These are phyloP conservation scores for Agrotis segetum DNA, from an alignment of 2,888 invertebrate genomes.

Conservation along the genomic window DNA sequence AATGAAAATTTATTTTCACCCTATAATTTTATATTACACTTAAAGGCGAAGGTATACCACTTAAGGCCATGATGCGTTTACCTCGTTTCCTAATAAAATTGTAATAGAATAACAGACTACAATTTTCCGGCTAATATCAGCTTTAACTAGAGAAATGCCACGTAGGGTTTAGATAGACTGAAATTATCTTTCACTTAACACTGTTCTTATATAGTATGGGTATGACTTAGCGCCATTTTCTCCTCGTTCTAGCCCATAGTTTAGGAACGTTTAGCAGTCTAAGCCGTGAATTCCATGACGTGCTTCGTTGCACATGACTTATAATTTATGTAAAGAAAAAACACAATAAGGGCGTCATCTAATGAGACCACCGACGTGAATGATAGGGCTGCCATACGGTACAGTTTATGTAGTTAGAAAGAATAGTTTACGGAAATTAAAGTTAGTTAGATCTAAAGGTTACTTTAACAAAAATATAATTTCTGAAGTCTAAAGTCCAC, in stretches of 20 bases:
- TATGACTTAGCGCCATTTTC: constrained; percentile 66
- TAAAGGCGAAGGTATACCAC: constrained; percentile 28
- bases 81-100: constrained; percentile 56
- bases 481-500: background rate
- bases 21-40: constrained; percentile 46
- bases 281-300: constrained; percentile 64
- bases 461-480: background rate
- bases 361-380: constrained; percentile 84
- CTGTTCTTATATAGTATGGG: constrained; percentile 39
- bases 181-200: constrained; percentile 66
- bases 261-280: constrained; percentile 74
- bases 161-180: constrained; percentile 52
- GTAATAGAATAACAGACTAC: constrained; percentile 53
- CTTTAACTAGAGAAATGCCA: constrained; percentile 46
- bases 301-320: constrained; percentile 71
- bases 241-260: constrained; percentile 73
- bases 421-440: background rate
- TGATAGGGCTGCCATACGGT: constrained; percentile 66
- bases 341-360: constrained; percentile 76
- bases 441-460: background rate
- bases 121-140: constrained; percentile 53
- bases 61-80: constrained; percentile 35
- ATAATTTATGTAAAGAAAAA: constrained; percentile 79
- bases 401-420: no score
- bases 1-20: background rate